A percentile compares a stretch with the other conserved stretches of the same genome.
Conservation (phyloP, 2,888 invertebrate species). For the Orthosia cruda region DNA sequence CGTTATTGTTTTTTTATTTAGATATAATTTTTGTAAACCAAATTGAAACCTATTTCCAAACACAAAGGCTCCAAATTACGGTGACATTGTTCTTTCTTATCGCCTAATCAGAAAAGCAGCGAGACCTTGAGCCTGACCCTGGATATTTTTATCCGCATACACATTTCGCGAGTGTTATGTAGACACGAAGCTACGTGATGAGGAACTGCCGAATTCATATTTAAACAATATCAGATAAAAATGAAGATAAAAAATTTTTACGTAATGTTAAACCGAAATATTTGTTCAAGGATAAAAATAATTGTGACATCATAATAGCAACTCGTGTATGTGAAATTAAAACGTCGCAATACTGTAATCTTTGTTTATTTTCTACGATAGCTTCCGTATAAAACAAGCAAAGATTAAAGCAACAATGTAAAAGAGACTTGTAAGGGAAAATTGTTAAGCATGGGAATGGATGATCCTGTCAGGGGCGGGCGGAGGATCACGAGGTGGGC, state of each 20-base stretch:
- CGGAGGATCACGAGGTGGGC: constrained; percentile 38
- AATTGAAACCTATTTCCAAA: constrained; percentile 75
- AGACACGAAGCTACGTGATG: constrained; percentile 81
- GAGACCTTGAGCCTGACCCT: constrained; percentile 91
- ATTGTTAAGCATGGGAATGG: constrained; percentile 17
- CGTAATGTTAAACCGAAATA: constrained; percentile 52
- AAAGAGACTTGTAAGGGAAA: constrained; percentile 1
- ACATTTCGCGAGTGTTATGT: constrained; percentile 87
- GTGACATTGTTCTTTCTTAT: constrained; percentile 80
- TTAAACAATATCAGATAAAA: constrained; percentile 75
- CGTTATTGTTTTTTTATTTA: constrained; percentile 85
- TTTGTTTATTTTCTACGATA: background rate
- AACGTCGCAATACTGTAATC: constrained; percentile 36
- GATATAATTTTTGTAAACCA: constrained; percentile 61
- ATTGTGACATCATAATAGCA: constrained; percentile 51
- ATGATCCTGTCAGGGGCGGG: constrained; percentile 49
- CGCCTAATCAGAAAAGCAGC: constrained; percentile 90
- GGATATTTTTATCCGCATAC: constrained; percentile 90
- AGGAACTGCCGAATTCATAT: constrained; percentile 78
- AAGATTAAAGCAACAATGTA: constrained; percentile 1
- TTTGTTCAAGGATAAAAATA: constrained; percentile 57
- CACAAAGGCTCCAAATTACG: constrained; percentile 76
- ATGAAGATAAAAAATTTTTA: constrained; percentile 70
- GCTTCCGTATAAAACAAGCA: background rate
- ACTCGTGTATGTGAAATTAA: constrained; percentile 27